Conservation (phyloP, 2,797 vertebrate genomes). For the Chromis chromis region DNA sequence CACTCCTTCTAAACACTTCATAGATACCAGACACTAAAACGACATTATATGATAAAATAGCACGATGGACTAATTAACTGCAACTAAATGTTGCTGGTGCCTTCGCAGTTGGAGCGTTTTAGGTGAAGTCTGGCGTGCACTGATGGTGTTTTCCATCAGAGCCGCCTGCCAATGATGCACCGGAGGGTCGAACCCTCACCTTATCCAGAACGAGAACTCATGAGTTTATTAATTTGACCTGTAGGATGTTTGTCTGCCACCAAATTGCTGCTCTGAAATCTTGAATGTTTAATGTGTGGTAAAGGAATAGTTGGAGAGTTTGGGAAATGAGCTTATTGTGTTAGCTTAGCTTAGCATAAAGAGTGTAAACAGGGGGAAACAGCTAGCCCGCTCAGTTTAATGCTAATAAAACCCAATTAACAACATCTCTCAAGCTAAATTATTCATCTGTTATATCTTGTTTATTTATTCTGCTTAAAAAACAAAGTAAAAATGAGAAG, state of each 20-base stretch:
- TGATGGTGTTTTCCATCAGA: constrained; percentile 39
- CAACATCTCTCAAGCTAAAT: too few species aligned
- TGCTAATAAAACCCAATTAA: too few species aligned
- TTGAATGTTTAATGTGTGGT: neutral
- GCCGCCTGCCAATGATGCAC: constrained; percentile 33
- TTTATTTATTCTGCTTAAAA: too few species aligned
- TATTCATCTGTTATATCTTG: too few species aligned
- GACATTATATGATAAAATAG: neutral
- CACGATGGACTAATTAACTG: constrained; percentile 2
- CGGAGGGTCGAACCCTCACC: constrained; percentile 1
- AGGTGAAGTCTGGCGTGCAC: constrained; percentile 24
- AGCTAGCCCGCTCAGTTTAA: too few species aligned
- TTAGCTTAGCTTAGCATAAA: constrained; percentile 15
- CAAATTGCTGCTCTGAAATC: neutral
- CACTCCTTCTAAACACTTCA: neutral
- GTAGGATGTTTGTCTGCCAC: neutral
- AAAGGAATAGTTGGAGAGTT: neutral
- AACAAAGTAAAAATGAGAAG: too few species aligned
- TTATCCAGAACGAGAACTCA: constrained; percentile 38
- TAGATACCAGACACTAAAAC: constrained; percentile 1
- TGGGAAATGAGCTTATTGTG: neutral
- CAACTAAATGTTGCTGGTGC: constrained; percentile 66
- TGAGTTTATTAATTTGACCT: constrained; percentile 13
- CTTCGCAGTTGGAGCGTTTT: constrained; percentile 59
- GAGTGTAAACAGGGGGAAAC: neutral